These are phyloP conservation scores for Linurgus olivaceus DNA, from an alignment of 2,797 vertebrate species.

Conservation along the genomic window DNA sequence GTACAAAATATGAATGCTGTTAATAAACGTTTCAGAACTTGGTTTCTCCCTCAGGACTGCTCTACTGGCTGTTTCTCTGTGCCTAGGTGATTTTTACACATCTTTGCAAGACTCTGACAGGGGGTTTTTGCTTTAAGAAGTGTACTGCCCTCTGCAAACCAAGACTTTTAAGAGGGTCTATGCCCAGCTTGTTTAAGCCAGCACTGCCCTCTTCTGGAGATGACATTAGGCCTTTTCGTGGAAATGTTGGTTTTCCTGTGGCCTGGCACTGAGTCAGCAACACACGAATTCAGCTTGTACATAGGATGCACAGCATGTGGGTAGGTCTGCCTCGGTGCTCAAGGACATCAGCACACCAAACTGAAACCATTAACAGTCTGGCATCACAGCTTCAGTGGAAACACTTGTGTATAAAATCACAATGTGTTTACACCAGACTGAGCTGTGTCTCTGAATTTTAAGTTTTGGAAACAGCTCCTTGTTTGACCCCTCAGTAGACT, in stretches of 20 bases:
- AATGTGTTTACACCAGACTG: neutral
- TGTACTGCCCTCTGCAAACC: neutral
- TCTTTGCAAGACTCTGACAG: neutral
- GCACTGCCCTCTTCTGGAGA: conserved; percentile 65
- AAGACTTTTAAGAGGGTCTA: neutral
- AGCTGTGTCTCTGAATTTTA: neutral
- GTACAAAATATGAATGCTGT: neutral
- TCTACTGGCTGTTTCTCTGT: neutral
- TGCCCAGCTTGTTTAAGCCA: conserved; percentile 31
- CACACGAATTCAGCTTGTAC: neutral
- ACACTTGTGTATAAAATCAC: neutral
- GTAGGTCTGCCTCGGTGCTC: neutral
- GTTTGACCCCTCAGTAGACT: neutral
- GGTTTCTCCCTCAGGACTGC: neutral
- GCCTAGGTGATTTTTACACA: neutral
- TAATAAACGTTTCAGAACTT: neutral
- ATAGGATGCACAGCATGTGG: neutral
- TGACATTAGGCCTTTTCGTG: neutral
- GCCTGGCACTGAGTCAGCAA: neutral
- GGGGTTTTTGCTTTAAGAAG: neutral
- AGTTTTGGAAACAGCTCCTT: neutral
- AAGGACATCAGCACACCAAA: neutral
- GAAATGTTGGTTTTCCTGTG: neutral
- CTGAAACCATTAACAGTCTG: neutral
- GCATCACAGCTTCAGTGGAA: neutral